Base-by-base conservation (phyloP, 2,888 invertebrate genomes). In the Dastarcus helophoroides region DNA sequence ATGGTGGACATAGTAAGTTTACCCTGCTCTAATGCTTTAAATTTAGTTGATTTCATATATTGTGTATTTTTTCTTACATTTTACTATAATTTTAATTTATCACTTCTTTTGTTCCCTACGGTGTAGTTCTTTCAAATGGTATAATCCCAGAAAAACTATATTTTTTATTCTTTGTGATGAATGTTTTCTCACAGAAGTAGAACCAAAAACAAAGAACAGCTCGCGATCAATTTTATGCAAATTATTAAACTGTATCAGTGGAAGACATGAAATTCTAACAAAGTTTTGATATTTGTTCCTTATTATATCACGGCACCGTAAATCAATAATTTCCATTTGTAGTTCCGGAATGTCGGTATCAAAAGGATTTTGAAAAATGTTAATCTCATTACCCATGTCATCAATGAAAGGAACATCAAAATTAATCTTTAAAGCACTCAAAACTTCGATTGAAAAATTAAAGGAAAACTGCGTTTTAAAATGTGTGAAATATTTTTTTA, bases 371-470 rank as follows among this genome's bases (percentile, higher is more conserved):
- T 38, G 37, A 40, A 38, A 32, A n/a, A n/a, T n/a, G n/a, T n/a
- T n/a, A n/a, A n/a, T 27, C 25, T 40, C 8, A 35, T 40, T 42
- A 32, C 36, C 36, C 36, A 38, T 38, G 28, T 15, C 38, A 38
- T 37, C 41, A 31, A 38, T 40, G 34, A 43, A 40, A 37, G 36
- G 38, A 39, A 38, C 35, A 36, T 40, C 39, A 41, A 45, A 45
- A 44, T 46, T 43, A 40, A 35, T 39, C 22, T 40, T 43, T 36
- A 42, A 41, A 37, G 36, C 42, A 38, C 35, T 29, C 37, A 41
- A 40, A 45, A 41, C 29, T 44, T 43, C 38, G 32, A 43, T 40
- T 44, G 42, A 39, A 39, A 40, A 44, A 44, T 40, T 39, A 32
- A 42, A 29, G 13, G 44, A 40, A 44, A 45, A 46, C 28, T 32